phyloP scores from a whole-genome alignment of 2,888 invertebrate species.

The Drosophila siamana region DNA sequence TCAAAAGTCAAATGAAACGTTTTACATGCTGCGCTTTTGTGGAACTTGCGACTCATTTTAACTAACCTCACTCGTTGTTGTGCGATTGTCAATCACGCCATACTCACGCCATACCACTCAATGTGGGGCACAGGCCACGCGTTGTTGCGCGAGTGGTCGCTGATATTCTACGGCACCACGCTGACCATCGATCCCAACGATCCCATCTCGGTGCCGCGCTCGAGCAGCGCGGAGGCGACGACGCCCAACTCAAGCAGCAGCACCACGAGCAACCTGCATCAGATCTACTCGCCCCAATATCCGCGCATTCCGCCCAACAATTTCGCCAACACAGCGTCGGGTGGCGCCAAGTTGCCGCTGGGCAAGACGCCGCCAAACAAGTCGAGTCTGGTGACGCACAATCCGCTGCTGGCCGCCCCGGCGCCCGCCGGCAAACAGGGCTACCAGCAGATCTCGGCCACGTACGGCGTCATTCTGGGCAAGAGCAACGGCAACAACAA shows the following conservation, averaged over 20 bases:
- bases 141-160: conserved; percentile 96
- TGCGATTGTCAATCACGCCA: neutral
- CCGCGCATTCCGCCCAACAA: conserved; percentile 83
- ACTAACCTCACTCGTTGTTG: conserved; percentile 35
- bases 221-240: conserved; percentile 78
- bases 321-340: conserved; percentile 67
- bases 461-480: conserved; percentile 80
- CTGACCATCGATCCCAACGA: conserved; percentile 88
- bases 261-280: conserved; percentile 83
- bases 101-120: neutral
- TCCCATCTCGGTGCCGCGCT: conserved; percentile 86
- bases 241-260: conserved; percentile 79
- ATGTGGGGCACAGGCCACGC: conserved; percentile 89
- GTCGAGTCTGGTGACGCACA: conserved; percentile 72
- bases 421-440: conserved; percentile 71
- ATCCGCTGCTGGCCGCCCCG: conserved; percentile 60
- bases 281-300: conserved; percentile 84
- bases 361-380: conserved; percentile 76
- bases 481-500: conserved; percentile 50
- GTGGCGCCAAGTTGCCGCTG: conserved; percentile 62
- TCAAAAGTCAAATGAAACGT: conserved; percentile 27
- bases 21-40: conserved; percentile 78
- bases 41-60: conserved; percentile 47
- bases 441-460: conserved; percentile 83
- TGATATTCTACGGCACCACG: conserved; percentile 95